Base-by-base conservation (phyloP, 2,797 vertebrate genomes). In the Melanitta fusca region DNA sequence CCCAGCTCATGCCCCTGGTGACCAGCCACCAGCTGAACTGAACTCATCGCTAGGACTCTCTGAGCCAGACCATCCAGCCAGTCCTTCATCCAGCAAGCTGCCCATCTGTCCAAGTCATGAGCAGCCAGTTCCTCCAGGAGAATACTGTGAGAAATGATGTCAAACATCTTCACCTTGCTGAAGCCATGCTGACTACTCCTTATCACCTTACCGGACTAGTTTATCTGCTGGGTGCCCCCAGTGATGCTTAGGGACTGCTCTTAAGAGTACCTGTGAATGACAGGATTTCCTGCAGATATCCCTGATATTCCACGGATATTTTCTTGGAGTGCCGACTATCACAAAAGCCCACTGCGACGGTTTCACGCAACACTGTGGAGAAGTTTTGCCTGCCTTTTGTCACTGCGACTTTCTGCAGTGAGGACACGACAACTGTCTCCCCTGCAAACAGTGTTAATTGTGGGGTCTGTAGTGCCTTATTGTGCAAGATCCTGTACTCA, bases 381-480 rank as follows among this genome's bases (percentile, higher is more conserved):
- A 45, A 38, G 39, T 79, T 86, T 61, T 65, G 54, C 2, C 25
- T 73, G 32, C 51, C 39, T 86, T 66, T 56, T 65, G 47, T 56
- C 62, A 18, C 1, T 6, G 32, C 56, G n/a, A 69, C 38, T 70
- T 79, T 53, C 28, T 60, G 43, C 15, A 16, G 47, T 61, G 28
- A 64, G 1, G 1, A 25, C 0, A 1, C 2, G 5, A 60, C 18
- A 53, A 12, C 58, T 11, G 7, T 20, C 34, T 73, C 36, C 41
- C 57, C 74, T 2, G 1, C 62, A 60, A 38, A 18, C 13, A 10
- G 20, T 3, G 58, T 47, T 66, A 78, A 20, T 28, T 45, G 57
- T 0, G 6, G 57, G 58, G 41, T 53, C 68, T 66, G 69, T 32
- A 51, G 62, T 36, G 62, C 53, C 39, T 47, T 8, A 30, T 2